A percentile compares a stretch with the other conserved stretches of the same genome.
phyloP scores from a whole-genome alignment of 2,113 vertebrate species.

The Myotis brandtii region DNA sequence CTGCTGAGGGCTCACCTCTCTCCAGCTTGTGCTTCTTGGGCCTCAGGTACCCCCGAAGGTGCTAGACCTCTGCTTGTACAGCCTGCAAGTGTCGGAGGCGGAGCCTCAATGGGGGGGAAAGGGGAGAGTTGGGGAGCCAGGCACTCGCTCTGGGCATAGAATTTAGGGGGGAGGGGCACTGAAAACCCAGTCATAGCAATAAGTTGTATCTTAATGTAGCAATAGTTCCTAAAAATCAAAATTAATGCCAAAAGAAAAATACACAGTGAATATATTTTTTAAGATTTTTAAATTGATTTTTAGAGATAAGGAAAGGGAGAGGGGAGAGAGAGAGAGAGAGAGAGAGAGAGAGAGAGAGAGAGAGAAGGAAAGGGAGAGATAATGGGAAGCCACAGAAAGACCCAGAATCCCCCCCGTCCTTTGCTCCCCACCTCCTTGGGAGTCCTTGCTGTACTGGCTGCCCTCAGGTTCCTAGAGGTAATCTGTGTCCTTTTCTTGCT shows the following conservation, averaged over 20 bases:
- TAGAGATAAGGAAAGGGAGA: neutral
- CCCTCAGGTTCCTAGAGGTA: neutral
- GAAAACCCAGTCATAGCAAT: neutral
- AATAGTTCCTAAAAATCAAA: neutral
- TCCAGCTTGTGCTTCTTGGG: neutral
- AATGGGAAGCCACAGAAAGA: neutral
- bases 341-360: neutral
- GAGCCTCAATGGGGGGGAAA: neutral
- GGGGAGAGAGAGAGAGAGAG: neutral
- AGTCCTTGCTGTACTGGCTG: neutral
- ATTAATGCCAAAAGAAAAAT: neutral
- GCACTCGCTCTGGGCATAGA: accelerated
- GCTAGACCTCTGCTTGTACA: neutral
- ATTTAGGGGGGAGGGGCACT: too few species aligned
- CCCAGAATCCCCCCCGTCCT: neutral
- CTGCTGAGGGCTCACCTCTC: neutral
- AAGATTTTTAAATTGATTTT: neutral
- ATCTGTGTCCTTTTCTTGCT: neutral
- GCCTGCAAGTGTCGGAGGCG: neutral
- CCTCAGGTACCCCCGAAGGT: neutral
- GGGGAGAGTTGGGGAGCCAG: neutral
- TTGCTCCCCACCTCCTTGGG: neutral
- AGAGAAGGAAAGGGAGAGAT: neutral
- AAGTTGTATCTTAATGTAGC: neutral
- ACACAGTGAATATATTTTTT: neutral